These are phyloP conservation scores for Aphrocallistes beatrix DNA, from an alignment of 37 sponge, comb jelly and placozoan genomes.

Conservation along the genomic window DNA sequence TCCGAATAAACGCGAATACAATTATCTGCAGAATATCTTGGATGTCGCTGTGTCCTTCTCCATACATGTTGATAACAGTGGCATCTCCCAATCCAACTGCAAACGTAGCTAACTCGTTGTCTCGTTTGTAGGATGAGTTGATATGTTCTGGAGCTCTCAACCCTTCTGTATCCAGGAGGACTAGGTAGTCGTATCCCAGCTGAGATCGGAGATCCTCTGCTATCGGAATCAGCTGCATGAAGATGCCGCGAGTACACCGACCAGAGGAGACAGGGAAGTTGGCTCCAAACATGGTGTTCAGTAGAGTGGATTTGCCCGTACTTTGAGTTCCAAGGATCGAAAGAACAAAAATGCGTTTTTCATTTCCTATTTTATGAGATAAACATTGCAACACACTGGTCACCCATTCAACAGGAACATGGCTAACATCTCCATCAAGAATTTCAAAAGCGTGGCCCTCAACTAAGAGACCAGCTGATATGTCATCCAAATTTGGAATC, in stretches of 20 bases:
- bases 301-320: slow-evolving; percentile 32
- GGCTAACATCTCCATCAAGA: slow-evolving; percentile 34
- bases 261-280: slow-evolving; percentile 29
- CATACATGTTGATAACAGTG: slow-evolving; percentile 33
- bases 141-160: slow-evolving; percentile 29
- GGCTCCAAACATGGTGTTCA: slow-evolving; percentile 32
- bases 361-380: background rate
- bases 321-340: slow-evolving; percentile 29
- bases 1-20: slow-evolving; percentile 32
- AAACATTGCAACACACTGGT: slow-evolving; percentile 22
- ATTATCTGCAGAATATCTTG: slow-evolving; percentile 31
- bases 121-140: background rate
- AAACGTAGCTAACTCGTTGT: slow-evolving; percentile 30
- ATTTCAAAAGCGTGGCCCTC: slow-evolving; percentile 28
- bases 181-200: slow-evolving; percentile 6
- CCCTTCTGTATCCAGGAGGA: slow-evolving; percentile 36
- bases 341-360: background rate
- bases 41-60: slow-evolving; percentile 22
- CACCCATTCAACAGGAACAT: slow-evolving; percentile 35
- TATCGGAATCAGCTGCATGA: slow-evolving; percentile 28
- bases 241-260: slow-evolving; percentile 31
- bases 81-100: slow-evolving; percentile 29
- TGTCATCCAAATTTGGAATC: background rate
- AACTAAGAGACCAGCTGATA: slow-evolving; percentile 26
- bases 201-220: background rate